These are phyloP conservation scores for Ophioninae sp. DNA, from an alignment of 2,888 invertebrate genomes.

Conservation along the genomic window DNA sequence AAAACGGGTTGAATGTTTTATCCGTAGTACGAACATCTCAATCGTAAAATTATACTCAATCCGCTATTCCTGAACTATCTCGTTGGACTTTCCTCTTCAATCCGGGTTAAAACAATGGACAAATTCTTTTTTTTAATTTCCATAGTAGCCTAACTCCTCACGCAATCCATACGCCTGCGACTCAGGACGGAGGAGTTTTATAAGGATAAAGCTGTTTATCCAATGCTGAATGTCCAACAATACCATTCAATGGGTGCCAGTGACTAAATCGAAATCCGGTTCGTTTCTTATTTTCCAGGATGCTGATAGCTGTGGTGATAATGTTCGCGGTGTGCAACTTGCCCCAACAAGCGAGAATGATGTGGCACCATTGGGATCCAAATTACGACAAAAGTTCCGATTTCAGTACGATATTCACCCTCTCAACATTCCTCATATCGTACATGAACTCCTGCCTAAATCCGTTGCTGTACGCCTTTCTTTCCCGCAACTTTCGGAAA, in stretches of 20 bases:
- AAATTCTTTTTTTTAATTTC: too few species aligned
- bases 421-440: conserved; percentile 92
- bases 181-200: neutral
- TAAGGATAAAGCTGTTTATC: neutral
- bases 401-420: conserved; percentile 90
- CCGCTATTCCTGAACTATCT: too few species aligned
- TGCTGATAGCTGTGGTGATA: conserved; percentile 93
- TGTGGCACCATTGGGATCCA: conserved; percentile 90
- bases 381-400: conserved; percentile 79
- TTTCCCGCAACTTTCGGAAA: conserved; percentile 91
- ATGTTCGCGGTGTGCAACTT: conserved; percentile 95
- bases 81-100: too few species aligned
- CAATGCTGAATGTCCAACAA: neutral
- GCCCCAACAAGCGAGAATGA: conserved; percentile 93
- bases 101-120: too few species aligned
- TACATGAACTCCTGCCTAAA: conserved; percentile 96
- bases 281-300: conserved; percentile 81
- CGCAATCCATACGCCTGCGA: neutral
- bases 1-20: too few species aligned
- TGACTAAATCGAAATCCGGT: neutral
- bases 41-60: too few species aligned
- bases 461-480: conserved; percentile 94
- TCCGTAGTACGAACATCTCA: too few species aligned
- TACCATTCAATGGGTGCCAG: too few species aligned
- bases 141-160: neutral